Conservation (phyloP, 2,797 vertebrate genomes). For the Gadopsis marmoratus region DNA sequence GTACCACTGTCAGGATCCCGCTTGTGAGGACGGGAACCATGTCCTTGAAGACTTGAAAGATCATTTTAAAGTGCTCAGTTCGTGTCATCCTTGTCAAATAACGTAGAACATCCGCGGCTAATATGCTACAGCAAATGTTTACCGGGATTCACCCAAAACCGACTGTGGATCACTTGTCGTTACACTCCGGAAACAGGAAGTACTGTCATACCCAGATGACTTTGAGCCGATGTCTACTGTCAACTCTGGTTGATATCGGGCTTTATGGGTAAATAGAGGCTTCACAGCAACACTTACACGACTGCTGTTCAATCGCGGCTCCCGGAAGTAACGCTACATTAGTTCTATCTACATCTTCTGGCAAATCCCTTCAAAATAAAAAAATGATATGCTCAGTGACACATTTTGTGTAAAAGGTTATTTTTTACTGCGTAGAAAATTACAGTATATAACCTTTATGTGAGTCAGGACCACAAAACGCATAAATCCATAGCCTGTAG, state of each 20-base stretch:
- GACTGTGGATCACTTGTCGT: not conserved
- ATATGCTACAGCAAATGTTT: not conserved
- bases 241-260: not conserved
- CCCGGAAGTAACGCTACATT: not conserved
- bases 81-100: constrained; percentile 7
- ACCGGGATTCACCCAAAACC: not conserved
- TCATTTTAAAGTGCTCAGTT: constrained; percentile 20
- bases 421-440: not conserved
- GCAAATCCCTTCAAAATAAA: constrained; percentile 58
- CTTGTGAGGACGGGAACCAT: constrained; percentile 52
- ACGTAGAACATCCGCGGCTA: not conserved
- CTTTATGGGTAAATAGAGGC: not conserved
- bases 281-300: not conserved
- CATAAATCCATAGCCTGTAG: accelerated
- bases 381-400: not conserved
- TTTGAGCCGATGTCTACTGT: not conserved
- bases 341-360: not conserved
- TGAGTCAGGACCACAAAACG: accelerated
- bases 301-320: too few relatives aligned
- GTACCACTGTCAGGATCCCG: constrained; percentile 53
- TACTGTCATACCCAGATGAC: not conserved
- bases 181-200: constrained; percentile 33
- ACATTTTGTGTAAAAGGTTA: accelerated
- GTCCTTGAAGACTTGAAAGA: constrained; percentile 46
- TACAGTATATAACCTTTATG: accelerated